Evolutionary conservation across 2,888 invertebrate genomes (phyloP), one percentile per base, ranked within the genome.

Genomic region (Aspidiotus destructor): DNA sequence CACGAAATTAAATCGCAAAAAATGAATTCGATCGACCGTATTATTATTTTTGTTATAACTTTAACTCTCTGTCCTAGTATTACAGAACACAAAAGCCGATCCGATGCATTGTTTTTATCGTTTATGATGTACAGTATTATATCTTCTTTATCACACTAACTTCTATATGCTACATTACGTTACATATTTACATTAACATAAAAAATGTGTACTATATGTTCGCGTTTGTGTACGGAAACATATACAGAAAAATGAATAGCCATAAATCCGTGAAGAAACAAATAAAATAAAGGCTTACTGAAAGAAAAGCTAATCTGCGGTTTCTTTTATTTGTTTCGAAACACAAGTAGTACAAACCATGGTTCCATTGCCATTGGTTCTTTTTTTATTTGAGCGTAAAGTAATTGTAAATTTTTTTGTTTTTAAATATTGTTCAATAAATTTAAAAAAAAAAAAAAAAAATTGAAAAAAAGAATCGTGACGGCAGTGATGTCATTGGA

Each of bases 401-500:
- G 10, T 48, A 48, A 48, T n/a, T 48, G 48, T 48, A 13, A 48
- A 2, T 48, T n/a, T 13, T 48, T 48, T 13, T 13, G n/a, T 64
- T 55, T 17, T 10, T 10, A 44, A 11, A 11, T 52, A n/a, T 28
- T 28, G 17, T 44, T 62, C 6, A 17, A 2, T 62, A n/a, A 28
- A 28, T 28, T 28, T 28, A 28, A 42, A 60, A 40, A 60, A 8
- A 7, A 40, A 17, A 40, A 61, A 2, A 41, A 40, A 48, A 48
- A 61, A 57, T 10, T 61, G 8, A 61, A 61, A 61, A 41, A 61
- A 40, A 61, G 15, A 28, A 28, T 28, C 28, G 28, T 28, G 28
- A 28, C 11, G 70, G 72, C 72, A 72, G 72, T 72, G 72, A 72
- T 70, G 72, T 70, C 70, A 62, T 71, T 70, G 72, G 72, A 72